phyloP scores from a whole-genome alignment of 2,113 vertebrate species.

The Rallus limicola region DNA sequence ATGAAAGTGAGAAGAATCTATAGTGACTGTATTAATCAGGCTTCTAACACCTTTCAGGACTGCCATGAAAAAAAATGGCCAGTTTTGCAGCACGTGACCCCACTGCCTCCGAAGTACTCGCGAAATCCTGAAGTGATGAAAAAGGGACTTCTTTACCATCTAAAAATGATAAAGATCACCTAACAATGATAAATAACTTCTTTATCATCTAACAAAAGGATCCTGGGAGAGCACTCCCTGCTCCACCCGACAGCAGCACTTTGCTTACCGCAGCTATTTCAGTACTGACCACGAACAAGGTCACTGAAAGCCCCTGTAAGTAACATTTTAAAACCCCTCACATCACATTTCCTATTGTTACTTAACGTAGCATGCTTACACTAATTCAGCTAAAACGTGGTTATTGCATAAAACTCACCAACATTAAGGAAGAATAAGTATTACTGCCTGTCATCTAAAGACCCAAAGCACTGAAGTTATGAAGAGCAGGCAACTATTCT shows the following conservation, averaged over 20 bases:
- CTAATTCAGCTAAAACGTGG: neutral
- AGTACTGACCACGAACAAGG: neutral
- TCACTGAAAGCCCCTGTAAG: neutral
- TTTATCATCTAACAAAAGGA: neutral
- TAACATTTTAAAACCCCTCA: neutral
- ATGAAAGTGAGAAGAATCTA: neutral
- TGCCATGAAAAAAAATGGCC: neutral
- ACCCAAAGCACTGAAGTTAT: neutral
- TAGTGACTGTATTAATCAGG: neutral
- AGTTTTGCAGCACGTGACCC: neutral
- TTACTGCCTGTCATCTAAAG: neutral
- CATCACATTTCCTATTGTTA: neutral
- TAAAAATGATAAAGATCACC: neutral
- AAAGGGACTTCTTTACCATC: slow-evolving; percentile 5
- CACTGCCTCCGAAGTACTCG: neutral
- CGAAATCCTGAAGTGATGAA: slow-evolving; percentile 18
- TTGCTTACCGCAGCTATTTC: neutral
- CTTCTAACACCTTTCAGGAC: neutral
- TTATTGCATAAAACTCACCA: slow-evolving; percentile 23
- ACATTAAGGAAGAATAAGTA: neutral
- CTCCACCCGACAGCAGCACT: neutral
- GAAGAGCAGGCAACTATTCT: neutral
- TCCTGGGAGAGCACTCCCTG: neutral
- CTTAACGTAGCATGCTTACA: neutral
- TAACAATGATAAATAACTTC: neutral